Base-by-base conservation (phyloP, 1,140 invertebrate genomes). In the Acromyrmex echinatior region DNA sequence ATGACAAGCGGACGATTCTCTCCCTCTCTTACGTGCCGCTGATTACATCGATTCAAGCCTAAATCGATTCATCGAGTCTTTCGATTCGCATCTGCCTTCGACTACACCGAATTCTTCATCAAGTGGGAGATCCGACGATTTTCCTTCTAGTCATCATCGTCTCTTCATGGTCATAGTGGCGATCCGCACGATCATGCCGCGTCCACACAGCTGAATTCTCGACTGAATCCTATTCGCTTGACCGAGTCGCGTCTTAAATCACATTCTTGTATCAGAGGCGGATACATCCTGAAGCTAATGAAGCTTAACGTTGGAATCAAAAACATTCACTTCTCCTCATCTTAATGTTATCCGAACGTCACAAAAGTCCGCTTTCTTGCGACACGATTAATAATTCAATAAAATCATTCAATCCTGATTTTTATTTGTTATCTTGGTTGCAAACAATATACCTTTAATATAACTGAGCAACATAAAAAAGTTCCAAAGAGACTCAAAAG, bases 41-140 rank as follows among this genome's bases (percentile, higher is more conserved):
- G 89, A 90, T 90, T 90, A 90, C 88, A 90, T 90, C 88, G 79
- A 87, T 90, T 90, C 89, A 90, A 65, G 62, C 63, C 76, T 90
- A 90, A 90, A 90, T 90, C 89, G 89, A 90, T 90, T 90, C 89
- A 87, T 35, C 51, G 78, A 90, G 86, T 90, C 89, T 90, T 90
- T 84, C 80, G 89, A 90, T 74, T 85, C 66, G 66, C 88, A 90
- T 63, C 89, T 89, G 88, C 45, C 73, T 74, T 78, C 84, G 78
- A 63, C 77, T 87, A 66, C 88, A 73, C 86, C 88, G 88, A 90
- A 90, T 90, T 90, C 89, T 90, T 90, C 88, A 87, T 90, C 89
- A 90, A 90, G 85, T 62, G 49, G 88, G 88, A 79, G 74, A 79
- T 56, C 82, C 74, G 51, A 86, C 51, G 66, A 84, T 76, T 87